Evolutionary conservation across 2,113 vertebrate genomes (phyloP).

Genomic region (Echinops telfairi): DNA sequence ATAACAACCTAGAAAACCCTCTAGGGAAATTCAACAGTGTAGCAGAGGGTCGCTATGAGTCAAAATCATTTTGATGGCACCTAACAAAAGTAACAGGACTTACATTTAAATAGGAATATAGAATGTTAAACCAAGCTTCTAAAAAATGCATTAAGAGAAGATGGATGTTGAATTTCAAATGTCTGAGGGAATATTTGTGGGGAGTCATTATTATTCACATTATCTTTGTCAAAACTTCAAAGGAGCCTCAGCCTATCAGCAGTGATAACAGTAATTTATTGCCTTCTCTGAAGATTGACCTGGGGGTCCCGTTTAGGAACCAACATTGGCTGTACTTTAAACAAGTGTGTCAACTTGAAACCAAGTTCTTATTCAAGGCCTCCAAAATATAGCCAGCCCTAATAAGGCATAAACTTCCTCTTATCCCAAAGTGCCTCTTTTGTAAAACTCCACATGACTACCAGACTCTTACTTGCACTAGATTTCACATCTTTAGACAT

Average conservation of each 20-base stretch:
- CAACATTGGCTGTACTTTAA: conserved; percentile 37
- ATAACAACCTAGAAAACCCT: not conserved
- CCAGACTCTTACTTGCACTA: not conserved
- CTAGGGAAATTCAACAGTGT: not conserved
- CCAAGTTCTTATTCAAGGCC: conserved; percentile 3
- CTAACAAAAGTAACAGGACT: not conserved
- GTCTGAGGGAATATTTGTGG: conserved; percentile 9
- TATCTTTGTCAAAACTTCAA: conserved; percentile 48
- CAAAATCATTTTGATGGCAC: not conserved
- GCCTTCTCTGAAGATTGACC: conserved; percentile 28
- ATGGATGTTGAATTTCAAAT: conserved; percentile 42
- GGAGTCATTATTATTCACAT: conserved; percentile 19
- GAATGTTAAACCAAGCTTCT: not conserved
- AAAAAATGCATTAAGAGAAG: not conserved
- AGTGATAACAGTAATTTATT: not conserved
- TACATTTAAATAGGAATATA: not conserved
- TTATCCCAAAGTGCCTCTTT: not conserved
- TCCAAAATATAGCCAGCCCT: not conserved
- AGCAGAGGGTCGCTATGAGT: not conserved
- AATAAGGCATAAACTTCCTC: not conserved
- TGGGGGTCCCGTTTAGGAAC: conserved; percentile 22
- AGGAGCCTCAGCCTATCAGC: conserved; percentile 1
- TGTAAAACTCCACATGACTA: not conserved
- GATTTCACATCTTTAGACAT: not conserved
- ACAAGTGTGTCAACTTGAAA: conserved; percentile 40